These are phyloP conservation scores for Axinella damicornis DNA, from an alignment of 37 sponge, comb jelly and placozoan genomes.

Conservation along the genomic window DNA sequence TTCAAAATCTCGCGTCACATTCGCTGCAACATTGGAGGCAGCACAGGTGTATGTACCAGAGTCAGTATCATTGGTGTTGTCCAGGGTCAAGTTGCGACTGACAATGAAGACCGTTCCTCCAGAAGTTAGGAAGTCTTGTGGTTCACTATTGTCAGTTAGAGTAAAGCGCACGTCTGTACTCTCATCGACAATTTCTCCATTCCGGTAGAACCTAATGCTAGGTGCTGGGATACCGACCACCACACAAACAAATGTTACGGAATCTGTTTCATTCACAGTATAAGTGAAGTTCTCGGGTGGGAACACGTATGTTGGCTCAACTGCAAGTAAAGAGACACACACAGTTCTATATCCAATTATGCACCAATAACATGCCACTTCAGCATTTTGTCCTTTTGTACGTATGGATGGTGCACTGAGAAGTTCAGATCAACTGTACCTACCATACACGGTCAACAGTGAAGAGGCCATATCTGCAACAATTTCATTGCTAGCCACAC, in stretches of 20 bases:
- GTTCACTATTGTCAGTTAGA: too few species aligned
- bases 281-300: neutral
- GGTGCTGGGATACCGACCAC: slow-evolving; percentile 78
- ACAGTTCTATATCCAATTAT: too few species aligned
- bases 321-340: too few species aligned
- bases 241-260: slow-evolving; percentile 53
- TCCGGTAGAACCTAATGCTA: slow-evolving; percentile 39
- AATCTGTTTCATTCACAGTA: slow-evolving; percentile 27
- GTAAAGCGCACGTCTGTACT: too few species aligned
- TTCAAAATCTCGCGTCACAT: slow-evolving; percentile 10
- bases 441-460: slow-evolving; percentile 46
- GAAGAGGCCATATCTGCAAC: slow-evolving; percentile 1
- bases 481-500: slow-evolving; percentile 61
- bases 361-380: too few species aligned
- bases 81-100: slow-evolving; percentile 44
- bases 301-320: too few species aligned
- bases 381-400: too few species aligned
- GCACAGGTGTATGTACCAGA: slow-evolving; percentile 47
- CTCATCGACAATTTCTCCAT: too few species aligned
- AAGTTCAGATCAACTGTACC: neutral
- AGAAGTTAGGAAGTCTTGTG: neutral
- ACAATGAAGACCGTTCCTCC: slow-evolving; percentile 1
- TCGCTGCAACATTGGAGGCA: slow-evolving; percentile 18
- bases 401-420: too few species aligned
- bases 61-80: slow-evolving; percentile 30